phyloP scores from a whole-genome alignment of 2,797 vertebrate species.

The Gadopsis marmoratus region DNA sequence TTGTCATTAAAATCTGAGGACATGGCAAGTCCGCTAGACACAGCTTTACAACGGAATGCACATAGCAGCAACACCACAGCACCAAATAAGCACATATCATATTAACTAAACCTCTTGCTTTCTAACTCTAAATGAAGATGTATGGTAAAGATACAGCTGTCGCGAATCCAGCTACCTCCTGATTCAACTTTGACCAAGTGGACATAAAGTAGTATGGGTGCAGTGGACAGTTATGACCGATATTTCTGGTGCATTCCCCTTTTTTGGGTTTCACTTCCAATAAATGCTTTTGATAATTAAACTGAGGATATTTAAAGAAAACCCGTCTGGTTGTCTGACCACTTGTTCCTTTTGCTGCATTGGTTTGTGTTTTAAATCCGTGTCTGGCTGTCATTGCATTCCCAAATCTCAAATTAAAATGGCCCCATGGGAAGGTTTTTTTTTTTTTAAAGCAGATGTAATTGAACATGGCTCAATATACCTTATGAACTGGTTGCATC shows the following conservation, averaged over 20 bases:
- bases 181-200: neutral
- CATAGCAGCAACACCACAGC: neutral
- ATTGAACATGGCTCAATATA: neutral
- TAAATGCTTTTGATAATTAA: conserved; percentile 20
- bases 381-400: neutral
- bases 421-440: neutral
- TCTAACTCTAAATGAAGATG: neutral
- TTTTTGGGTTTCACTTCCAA: conserved; percentile 1
- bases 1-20: neutral
- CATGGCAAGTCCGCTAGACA: neutral
- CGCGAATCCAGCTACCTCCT: neutral
- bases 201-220: neutral
- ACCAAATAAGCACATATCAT: neutral
- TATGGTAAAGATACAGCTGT: neutral
- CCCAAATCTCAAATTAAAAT: conserved; percentile 27
- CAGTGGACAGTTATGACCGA: neutral
- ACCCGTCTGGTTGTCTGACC: neutral
- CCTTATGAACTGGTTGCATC: neutral
- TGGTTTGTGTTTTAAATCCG: conserved; percentile 4
- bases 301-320: conserved; percentile 5
- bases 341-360: neutral
- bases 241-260: neutral
- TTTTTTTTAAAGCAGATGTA: conserved; percentile 5
- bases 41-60: neutral
- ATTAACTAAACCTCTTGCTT: neutral